phyloP scores from a whole-genome alignment of 2,113 vertebrate genomes.

The Oxygymnocypris stewartii region DNA sequence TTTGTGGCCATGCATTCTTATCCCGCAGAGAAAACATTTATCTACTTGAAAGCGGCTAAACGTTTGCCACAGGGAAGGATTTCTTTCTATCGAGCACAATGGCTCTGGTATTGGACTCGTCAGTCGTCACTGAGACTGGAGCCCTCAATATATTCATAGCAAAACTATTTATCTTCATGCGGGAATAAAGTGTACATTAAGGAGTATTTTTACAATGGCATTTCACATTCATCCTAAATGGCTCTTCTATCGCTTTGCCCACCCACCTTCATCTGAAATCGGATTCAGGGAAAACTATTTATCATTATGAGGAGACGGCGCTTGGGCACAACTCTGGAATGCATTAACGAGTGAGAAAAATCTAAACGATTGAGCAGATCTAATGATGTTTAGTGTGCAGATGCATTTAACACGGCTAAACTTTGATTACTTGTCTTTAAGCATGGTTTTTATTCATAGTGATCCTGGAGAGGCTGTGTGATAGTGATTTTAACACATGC shows the following conservation, averaged over 20 bases:
- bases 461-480: neutral
- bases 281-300: constrained; percentile 15
- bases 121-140: constrained; percentile 55
- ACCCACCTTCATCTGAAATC: constrained; percentile 7
- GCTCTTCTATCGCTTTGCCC: constrained; percentile 61
- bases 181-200: constrained; percentile 61
- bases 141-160: constrained; percentile 72
- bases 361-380: neutral
- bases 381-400: neutral
- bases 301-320: neutral
- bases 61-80: constrained; percentile 80
- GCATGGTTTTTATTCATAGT: neutral
- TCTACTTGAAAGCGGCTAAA: constrained; percentile 85
- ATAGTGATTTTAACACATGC: neutral
- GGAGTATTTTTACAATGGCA: constrained; percentile 66
- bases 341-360: constrained; percentile 1
- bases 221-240: constrained; percentile 73
- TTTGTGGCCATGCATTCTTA: constrained; percentile 83
- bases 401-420: neutral
- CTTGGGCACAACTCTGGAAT: neutral
- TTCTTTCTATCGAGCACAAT: constrained; percentile 80
- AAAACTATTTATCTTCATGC: constrained; percentile 78
- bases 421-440: neutral
- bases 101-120: constrained; percentile 73
- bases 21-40: constrained; percentile 83